Percentiles rank a stretch among this genome's conserved stretches.
phyloP scores from a whole-genome alignment of 2,797 vertebrate species.

The Sparidentex hasta region DNA sequence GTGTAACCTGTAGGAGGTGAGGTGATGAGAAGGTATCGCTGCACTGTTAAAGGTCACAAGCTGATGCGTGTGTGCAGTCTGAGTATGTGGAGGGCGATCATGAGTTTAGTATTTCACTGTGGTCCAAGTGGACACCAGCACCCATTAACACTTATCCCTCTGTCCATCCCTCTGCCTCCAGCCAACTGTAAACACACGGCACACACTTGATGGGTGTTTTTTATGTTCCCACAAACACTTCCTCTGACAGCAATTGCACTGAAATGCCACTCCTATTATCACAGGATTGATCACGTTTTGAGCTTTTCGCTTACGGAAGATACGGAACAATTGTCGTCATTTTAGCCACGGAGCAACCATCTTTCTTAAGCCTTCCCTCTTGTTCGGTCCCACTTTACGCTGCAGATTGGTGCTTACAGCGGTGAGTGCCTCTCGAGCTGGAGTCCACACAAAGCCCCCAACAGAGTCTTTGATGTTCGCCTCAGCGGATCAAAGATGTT shows the following conservation, averaged over 20 bases:
- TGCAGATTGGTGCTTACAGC: slow-evolving; percentile 68
- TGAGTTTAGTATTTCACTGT: not conserved
- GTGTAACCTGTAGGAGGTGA: not conserved
- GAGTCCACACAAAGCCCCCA: slow-evolving; percentile 70
- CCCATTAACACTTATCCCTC: not conserved
- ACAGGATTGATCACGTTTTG: slow-evolving; percentile 64
- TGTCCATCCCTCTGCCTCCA: slow-evolving; percentile 9
- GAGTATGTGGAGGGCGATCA: not conserved
- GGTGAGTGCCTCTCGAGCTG: slow-evolving; percentile 61
- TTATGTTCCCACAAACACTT: slow-evolving; percentile 50
- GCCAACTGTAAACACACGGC: slow-evolving; percentile 40
- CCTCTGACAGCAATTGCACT: slow-evolving; percentile 63
- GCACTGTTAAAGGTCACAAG: not conserved
- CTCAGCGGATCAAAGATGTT: slow-evolving; percentile 81
- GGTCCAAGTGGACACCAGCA: not conserved
- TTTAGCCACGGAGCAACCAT: slow-evolving; percentile 49
- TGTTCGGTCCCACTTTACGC: slow-evolving; percentile 67
- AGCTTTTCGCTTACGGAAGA: slow-evolving; percentile 47
- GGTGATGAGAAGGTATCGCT: not conserved
- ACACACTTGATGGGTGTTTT: slow-evolving; percentile 40
- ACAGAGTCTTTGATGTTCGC: slow-evolving; percentile 79
- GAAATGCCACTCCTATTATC: slow-evolving; percentile 57
- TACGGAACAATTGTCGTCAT: slow-evolving; percentile 68
- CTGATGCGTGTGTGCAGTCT: not conserved
- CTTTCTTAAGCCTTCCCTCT: slow-evolving; percentile 55